phyloP scores from a whole-genome alignment of 2,888 invertebrate genomes.

The Eupithecia pulchellata region DNA sequence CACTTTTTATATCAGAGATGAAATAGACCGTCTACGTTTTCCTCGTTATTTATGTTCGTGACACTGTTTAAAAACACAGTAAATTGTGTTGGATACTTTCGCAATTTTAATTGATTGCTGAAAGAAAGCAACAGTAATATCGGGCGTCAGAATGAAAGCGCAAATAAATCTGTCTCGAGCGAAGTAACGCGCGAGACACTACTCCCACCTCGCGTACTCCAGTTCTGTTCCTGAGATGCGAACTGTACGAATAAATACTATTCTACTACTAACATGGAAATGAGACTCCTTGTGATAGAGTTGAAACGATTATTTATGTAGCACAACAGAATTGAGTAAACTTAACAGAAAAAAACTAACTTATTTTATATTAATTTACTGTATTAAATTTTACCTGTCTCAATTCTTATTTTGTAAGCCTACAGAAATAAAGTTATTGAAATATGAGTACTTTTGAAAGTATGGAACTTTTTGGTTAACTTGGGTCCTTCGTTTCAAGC shows the following conservation, averaged over 20 bases:
- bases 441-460: too few species aligned
- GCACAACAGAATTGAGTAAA: not conserved
- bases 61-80: not conserved
- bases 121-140: constrained; percentile 8
- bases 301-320: not conserved
- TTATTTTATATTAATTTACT: too few species aligned
- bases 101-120: not conserved
- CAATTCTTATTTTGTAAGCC: too few species aligned
- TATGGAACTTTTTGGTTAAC: too few species aligned
- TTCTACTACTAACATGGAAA: not conserved
- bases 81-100: not conserved
- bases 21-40: not conserved
- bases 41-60: not conserved
- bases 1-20: not conserved
- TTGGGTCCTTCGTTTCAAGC: too few species aligned
- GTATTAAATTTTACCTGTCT: too few species aligned
- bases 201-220: constrained; percentile 51
- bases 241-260: constrained; percentile 45
- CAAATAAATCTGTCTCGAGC: constrained; percentile 47
- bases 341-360: too few species aligned
- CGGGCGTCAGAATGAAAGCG: not conserved
- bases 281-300: not conserved
- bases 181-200: constrained; percentile 50
- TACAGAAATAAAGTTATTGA: too few species aligned
- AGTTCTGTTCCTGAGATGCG: constrained; percentile 58